Evolutionary conservation across 2,113 vertebrate species (phyloP).

Genomic region (Strigops habroptila): DNA sequence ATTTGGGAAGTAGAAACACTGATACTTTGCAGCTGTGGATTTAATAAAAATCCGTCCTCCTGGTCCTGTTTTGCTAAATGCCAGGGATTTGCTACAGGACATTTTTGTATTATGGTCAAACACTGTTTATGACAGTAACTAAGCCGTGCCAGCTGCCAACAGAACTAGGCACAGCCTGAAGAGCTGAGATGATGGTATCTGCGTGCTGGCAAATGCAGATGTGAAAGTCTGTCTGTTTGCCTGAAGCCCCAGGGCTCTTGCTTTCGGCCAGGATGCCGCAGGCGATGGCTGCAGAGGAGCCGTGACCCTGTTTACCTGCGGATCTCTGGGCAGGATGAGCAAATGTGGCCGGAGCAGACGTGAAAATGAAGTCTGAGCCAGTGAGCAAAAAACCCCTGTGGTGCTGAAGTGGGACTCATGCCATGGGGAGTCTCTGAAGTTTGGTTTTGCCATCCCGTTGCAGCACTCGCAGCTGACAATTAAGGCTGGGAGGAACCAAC

Average conservation of each 20-base stretch:
- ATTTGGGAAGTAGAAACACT: not conserved
- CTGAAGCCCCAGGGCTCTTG: not conserved
- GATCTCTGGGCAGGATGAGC: accelerated
- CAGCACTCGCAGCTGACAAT: accelerated
- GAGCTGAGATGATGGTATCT: not conserved
- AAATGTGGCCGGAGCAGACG: accelerated
- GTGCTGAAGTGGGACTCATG: not conserved
- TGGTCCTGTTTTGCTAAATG: not conserved
- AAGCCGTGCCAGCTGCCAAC: not conserved
- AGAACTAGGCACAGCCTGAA: not conserved
- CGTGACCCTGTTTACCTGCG: accelerated
- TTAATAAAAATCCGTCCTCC: not conserved
- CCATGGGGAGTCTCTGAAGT: accelerated
- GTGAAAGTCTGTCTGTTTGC: not conserved
- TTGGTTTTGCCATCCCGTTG: accelerated
- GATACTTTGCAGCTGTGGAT: not conserved
- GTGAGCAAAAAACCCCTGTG: accelerated
- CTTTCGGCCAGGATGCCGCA: accelerated
- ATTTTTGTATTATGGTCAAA: accelerated
- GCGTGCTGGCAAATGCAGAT: accelerated
- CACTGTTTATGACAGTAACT: not conserved
- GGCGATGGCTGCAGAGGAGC: not conserved
- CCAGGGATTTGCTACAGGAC: not conserved
- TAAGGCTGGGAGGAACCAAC: not conserved
- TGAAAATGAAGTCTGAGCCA: not conserved